A percentile compares a stretch with the other conserved stretches of the same genome.
These are phyloP conservation scores for Panthera leo DNA, from an alignment of 2,113 vertebrate genomes.

Conservation along the genomic window DNA sequence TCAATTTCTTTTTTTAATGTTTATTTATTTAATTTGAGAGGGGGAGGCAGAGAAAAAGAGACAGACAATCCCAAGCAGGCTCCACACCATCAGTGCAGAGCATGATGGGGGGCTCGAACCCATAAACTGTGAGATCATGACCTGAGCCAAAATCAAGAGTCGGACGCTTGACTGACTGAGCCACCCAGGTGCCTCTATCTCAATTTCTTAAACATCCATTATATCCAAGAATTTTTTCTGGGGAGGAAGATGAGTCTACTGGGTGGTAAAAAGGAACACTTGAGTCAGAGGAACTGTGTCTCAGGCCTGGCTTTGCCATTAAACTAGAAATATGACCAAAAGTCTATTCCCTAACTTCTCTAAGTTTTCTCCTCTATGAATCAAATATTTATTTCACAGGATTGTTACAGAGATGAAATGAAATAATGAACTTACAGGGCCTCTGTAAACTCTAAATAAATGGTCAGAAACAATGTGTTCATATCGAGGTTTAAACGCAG, in stretches of 20 bases:
- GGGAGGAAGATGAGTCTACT: background rate
- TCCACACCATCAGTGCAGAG: too few species aligned
- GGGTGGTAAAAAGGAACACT: background rate
- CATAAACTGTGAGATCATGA: too few species aligned
- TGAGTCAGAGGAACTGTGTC: background rate
- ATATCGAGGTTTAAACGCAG: background rate
- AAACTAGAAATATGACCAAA: background rate
- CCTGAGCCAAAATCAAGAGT: too few species aligned
- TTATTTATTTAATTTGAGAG: too few species aligned
- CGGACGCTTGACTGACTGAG: too few species aligned
- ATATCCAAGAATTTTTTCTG: background rate
- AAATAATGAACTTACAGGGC: background rate
- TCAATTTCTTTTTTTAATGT: background rate
- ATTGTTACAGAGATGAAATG: background rate
- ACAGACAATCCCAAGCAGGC: too few species aligned
- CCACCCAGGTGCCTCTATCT: background rate
- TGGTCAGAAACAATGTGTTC: background rate
- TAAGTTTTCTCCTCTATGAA: background rate
- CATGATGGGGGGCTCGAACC: too few species aligned
- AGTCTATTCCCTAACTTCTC: background rate
- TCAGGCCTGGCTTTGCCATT: background rate
- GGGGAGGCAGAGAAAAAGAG: too few species aligned
- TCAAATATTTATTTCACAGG: background rate
- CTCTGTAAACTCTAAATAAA: background rate
- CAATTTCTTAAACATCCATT: background rate